phyloP scores from a whole-genome alignment of 2,888 invertebrate genomes.

The Agrypnus murinus region DNA sequence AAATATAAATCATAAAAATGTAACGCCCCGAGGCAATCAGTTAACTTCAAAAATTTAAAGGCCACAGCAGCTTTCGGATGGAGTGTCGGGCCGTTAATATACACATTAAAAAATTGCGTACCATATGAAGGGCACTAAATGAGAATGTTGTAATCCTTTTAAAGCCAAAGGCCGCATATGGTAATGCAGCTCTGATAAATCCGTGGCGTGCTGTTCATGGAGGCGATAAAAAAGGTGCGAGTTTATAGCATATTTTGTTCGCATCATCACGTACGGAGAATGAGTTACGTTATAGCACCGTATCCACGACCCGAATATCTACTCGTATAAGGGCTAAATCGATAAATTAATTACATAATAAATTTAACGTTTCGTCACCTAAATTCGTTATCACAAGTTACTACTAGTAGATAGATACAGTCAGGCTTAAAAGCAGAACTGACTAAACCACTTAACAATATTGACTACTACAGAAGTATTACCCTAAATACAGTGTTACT shows the following conservation, averaged over 20 bases:
- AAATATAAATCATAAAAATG: conserved; percentile 38
- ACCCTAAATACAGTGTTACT: no score
- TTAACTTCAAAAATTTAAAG: conserved; percentile 34
- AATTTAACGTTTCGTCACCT: conserved; percentile 42
- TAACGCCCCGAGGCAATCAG: conserved; percentile 38
- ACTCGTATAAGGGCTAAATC: conserved; percentile 19
- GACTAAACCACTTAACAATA: no score
- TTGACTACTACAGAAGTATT: no score
- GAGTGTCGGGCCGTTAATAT: conserved; percentile 29
- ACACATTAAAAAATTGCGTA: conserved; percentile 41
- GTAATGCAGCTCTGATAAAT: conserved; percentile 37
- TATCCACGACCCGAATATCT: conserved; percentile 27
- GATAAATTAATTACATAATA: conserved; percentile 44
- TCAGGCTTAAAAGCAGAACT: no score
- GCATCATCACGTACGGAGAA: conserved; percentile 42
- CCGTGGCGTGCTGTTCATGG: conserved; percentile 26
- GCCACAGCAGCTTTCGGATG: conserved; percentile 27
- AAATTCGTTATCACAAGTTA: conserved; percentile 8
- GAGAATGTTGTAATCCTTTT: conserved; percentile 23
- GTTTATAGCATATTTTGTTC: conserved; percentile 41
- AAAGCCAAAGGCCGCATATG: conserved; percentile 31
- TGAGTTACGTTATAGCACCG: conserved; percentile 36
- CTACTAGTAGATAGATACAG: no score
- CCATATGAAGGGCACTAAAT: conserved; percentile 38
- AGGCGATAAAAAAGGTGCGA: conserved; percentile 41